Evolutionary conservation across 2,797 vertebrate genomes (phyloP).

Genomic region (Acanthurus tractus): DNA sequence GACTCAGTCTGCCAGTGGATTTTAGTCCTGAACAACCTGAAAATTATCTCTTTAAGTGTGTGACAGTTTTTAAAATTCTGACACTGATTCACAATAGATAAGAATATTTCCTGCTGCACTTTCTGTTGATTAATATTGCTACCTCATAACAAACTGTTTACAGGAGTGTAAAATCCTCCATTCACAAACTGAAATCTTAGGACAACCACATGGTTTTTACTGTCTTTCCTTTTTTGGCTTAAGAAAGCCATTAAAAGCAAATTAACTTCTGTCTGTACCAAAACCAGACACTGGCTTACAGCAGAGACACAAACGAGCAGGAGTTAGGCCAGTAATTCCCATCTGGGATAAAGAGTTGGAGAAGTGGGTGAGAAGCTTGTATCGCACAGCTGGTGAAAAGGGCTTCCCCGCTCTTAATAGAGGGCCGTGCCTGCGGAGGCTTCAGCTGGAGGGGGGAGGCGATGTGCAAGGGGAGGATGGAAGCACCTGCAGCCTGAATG

Average conservation of each 20-base stretch:
- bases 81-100: neutral
- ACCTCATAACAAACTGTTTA: neutral
- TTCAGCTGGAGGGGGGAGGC: slow-evolving; percentile 42
- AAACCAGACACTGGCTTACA: neutral
- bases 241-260: neutral
- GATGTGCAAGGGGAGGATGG: slow-evolving; percentile 51
- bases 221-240: neutral
- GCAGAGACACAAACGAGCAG: neutral
- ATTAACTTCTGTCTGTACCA: neutral
- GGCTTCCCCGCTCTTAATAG: slow-evolving; percentile 46
- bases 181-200: neutral
- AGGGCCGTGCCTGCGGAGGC: slow-evolving; percentile 31
- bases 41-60: neutral
- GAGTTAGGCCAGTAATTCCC: neutral
- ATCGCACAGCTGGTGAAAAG: slow-evolving; percentile 44
- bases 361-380: slow-evolving; percentile 34
- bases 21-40: neutral
- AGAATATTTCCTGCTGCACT: neutral
- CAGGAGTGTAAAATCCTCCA: neutral
- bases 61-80: neutral
- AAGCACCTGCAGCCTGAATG: slow-evolving; percentile 75
- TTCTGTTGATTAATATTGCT: neutral
- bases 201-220: neutral
- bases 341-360: slow-evolving; percentile 15
- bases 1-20: neutral